Evolutionary conservation across 2,113 vertebrate species (phyloP).

Genomic region (Apeltes quadracus): DNA sequence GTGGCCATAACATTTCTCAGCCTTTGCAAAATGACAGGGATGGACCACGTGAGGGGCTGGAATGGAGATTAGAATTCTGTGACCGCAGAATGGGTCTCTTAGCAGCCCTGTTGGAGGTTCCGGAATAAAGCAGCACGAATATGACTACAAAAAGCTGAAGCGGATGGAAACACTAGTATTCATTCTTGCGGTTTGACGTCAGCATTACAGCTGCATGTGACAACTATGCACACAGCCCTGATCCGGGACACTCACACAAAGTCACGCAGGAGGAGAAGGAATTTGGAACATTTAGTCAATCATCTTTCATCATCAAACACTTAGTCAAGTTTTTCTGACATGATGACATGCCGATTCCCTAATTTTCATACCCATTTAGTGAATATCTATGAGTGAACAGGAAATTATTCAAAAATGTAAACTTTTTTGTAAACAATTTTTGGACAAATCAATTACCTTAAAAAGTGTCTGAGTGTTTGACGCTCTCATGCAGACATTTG

Average conservation of each 20-base stretch:
- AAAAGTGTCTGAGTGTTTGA: background rate
- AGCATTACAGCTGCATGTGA: background rate
- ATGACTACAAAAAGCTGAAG: no score
- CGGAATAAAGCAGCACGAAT: background rate
- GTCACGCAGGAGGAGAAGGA: background rate
- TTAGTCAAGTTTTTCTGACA: background rate
- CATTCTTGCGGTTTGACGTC: background rate
- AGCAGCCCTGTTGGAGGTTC: background rate
- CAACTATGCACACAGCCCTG: background rate
- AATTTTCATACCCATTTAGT: background rate
- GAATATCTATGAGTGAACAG: background rate
- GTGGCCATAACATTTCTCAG: constrained; percentile 8
- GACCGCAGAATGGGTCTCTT: background rate
- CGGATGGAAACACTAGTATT: background rate
- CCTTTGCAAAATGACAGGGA: constrained; percentile 11
- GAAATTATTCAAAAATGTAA: background rate
- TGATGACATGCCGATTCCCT: background rate
- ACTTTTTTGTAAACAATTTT: background rate
- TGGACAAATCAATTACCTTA: background rate
- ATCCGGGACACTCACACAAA: background rate
- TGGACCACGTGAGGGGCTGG: background rate
- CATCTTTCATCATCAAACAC: no score
- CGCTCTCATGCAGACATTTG: no score
- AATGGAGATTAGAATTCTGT: background rate
- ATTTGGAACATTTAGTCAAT: background rate